Conservation (phyloP, 2,888 invertebrate species). For the Euclidia mi region DNA sequence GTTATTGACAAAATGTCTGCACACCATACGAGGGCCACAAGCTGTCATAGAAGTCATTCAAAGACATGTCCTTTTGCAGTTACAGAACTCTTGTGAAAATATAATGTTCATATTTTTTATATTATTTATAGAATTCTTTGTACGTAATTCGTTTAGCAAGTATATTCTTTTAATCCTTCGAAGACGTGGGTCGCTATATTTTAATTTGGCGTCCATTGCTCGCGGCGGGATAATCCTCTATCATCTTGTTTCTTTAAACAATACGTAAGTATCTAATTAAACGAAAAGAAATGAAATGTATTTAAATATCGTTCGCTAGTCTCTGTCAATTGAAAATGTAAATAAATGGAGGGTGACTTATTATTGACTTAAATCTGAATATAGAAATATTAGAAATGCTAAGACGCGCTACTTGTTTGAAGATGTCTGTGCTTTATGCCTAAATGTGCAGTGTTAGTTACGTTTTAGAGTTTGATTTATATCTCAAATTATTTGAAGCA, state of each 20-base stretch:
- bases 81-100: no score
- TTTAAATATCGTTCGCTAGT: slow-evolving; percentile 19
- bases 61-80: no score
- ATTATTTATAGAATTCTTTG: slow-evolving; percentile 19
- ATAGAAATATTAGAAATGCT: neutral
- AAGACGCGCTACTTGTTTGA: slow-evolving; percentile 3
- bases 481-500: no score
- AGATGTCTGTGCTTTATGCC: neutral
- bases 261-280: slow-evolving; percentile 27
- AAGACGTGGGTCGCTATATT: slow-evolving; percentile 20
- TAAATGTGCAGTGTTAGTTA: no score
- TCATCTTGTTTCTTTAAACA: slow-evolving; percentile 30
- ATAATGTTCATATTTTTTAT: slow-evolving; percentile 16
- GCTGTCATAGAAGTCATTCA: no score
- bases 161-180: slow-evolving; percentile 23
- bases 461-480: no score
- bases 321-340: slow-evolving; percentile 14
- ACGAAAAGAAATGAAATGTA: slow-evolving; percentile 21
- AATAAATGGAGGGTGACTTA: slow-evolving; percentile 13
- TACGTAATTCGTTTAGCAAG: slow-evolving; percentile 11
- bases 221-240: slow-evolving; percentile 33
- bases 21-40: no score
- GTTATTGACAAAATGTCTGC: no score
- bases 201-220: slow-evolving; percentile 50
- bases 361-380: neutral